Evolutionary conservation across 2,888 invertebrate species (phyloP), one percentile per base, ranked within the genome.

Genomic region (Habrosyne pyritoides): DNA sequence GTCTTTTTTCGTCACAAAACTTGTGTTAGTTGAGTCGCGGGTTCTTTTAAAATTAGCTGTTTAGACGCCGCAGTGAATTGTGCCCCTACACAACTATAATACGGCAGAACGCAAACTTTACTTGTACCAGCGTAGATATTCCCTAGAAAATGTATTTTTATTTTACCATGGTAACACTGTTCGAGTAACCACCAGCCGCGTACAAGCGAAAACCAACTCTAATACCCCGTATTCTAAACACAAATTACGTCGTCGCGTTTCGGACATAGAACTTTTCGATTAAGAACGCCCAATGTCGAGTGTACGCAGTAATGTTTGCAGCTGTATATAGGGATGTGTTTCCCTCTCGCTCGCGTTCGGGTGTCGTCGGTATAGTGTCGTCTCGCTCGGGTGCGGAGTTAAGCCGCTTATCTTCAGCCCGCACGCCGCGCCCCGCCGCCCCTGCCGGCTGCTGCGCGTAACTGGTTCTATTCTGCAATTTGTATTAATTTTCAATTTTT

Each of bases 321-420:
- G 91, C 83, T 86, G 89, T 89, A 86, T 86, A 85, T 87, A 89
- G 85, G 60, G 77, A 86, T 74, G 71, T 86, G 61, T 71, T 67
- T 64, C 72, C 52, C 21, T 88, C 89, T 81, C 83, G 48, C 54
- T 89, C 71, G 22, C 0, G 21, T 77, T 48, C 22, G 52, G 21
- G 1, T 1, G 14, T 21, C 54, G 8, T 21, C 33, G n/a, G 64
- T 59, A 76, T 86, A 55, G 36, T 62, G 67, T 62, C 67, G 67
- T 88, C 86, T 75, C 83, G 62, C 62, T 84, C 80, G 70, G 78
- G 78, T 83, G 86, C 86, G 83, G 86, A 88, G 88, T 83, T 92
- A 92, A 92, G 91, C 92, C 89, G 92, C 92, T 92, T 92, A 92
- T 91, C 91, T 89, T 71, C 88, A 60, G 81, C 90, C 91, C 89